Conservation (phyloP, 2,888 invertebrate species). For the Lithophane leautieri region DNA sequence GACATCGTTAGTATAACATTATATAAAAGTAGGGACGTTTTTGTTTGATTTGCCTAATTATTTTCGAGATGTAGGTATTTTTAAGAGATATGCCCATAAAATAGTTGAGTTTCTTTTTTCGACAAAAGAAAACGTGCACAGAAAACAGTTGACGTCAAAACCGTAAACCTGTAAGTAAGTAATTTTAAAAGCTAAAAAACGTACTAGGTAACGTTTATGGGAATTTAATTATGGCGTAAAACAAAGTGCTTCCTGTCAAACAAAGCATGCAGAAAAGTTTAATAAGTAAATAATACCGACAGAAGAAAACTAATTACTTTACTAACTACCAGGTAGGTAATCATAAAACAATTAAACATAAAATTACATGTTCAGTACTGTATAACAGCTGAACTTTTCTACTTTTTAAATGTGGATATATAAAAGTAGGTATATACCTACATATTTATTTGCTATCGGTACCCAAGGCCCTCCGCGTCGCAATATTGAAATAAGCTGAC, state of each 20-base stretch:
- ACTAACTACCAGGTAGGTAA: not conserved
- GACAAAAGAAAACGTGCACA: too few relatives aligned
- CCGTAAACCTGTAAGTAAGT: not conserved
- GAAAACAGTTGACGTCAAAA: not conserved
- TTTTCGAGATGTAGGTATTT: not conserved
- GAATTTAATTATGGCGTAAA: not conserved
- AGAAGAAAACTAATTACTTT: not conserved
- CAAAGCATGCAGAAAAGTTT: not conserved
- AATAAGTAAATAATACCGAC: not conserved
- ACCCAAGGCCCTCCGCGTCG: constrained; percentile 62
- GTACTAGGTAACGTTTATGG: not conserved
- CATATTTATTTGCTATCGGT: constrained; percentile 41
- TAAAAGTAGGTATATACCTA: not conserved
- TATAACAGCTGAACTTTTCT: not conserved
- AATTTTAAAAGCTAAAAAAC: not conserved
- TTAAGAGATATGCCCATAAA: not conserved
- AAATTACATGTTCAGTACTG: too few relatives aligned
- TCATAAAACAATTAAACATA: constrained; percentile 5
- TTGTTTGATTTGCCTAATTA: constrained; percentile 29
- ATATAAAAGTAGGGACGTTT: not conserved
- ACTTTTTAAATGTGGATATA: not conserved
- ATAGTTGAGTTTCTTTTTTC: not conserved
- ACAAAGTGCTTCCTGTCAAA: not conserved
- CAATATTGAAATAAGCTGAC: constrained; percentile 60
- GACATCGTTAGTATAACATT: constrained; percentile 15